phyloP scores from a whole-genome alignment of 2,888 invertebrate species.

The Amaurobius ferox region DNA sequence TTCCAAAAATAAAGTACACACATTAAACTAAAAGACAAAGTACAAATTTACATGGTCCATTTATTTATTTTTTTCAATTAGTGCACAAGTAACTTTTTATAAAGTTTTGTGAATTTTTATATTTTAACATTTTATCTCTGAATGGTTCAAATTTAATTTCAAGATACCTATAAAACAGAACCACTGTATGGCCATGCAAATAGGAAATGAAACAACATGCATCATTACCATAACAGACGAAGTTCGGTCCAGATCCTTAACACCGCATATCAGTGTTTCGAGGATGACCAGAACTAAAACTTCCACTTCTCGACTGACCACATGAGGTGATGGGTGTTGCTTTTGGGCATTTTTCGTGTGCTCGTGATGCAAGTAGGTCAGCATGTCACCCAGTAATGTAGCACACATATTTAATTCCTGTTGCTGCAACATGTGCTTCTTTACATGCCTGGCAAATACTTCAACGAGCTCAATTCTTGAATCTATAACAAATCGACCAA shows the following conservation, averaged over 20 bases:
- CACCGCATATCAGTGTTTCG: conserved; percentile 66
- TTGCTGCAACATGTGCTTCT: conserved; percentile 87
- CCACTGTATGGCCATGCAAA: too few relatives aligned
- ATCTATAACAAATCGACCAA: conserved; percentile 82
- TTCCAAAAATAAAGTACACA: too few relatives aligned
- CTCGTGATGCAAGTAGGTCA: conserved; percentile 82
- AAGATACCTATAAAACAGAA: too few relatives aligned
- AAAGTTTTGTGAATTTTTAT: too few relatives aligned
- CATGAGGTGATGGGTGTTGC: neutral
- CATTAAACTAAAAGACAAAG: too few relatives aligned
- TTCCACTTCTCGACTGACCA: conserved; percentile 70
- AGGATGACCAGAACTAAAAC: conserved; percentile 73
- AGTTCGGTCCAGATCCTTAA: conserved; percentile 61
- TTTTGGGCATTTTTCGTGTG: conserved; percentile 24
- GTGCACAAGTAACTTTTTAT: too few relatives aligned
- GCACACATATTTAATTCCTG: conserved; percentile 90
- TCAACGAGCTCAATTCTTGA: conserved; percentile 89
- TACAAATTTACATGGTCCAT: too few relatives aligned
- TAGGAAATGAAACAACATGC: too few relatives aligned
- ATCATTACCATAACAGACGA: conserved; percentile 48
- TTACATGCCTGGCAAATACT: conserved; percentile 89
- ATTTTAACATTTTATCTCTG: too few relatives aligned
- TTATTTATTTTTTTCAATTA: too few relatives aligned
- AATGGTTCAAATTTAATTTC: too few relatives aligned
- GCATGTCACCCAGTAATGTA: conserved; percentile 90